Conservation (phyloP, 2,888 invertebrate species). For the Drosophila histrio region DNA sequence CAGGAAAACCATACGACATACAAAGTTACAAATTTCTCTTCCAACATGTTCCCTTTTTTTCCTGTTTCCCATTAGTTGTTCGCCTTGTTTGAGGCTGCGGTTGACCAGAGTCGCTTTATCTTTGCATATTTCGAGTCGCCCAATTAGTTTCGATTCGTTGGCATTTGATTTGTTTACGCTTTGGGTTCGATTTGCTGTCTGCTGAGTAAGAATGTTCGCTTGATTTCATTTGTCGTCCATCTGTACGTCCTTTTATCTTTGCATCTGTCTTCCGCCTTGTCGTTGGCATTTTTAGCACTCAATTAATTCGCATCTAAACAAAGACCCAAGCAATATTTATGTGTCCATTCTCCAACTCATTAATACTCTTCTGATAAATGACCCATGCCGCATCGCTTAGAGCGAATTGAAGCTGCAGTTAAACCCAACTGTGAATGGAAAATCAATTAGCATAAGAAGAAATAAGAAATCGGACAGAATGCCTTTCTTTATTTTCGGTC, state of each 20-base stretch:
- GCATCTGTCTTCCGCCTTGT: conserved; percentile 32
- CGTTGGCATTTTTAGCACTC: conserved; percentile 65
- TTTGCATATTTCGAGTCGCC: conserved; percentile 71
- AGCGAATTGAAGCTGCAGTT: conserved; percentile 18
- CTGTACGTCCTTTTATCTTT: conserved; percentile 35
- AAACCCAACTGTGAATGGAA: conserved; percentile 43
- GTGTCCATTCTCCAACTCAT: conserved; percentile 14
- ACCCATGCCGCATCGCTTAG: conserved; percentile 25
- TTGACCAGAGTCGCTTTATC: conserved; percentile 69
- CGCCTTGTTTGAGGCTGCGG: conserved; percentile 27
- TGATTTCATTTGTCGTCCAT: conserved; percentile 62
- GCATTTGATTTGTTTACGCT: conserved; percentile 54
- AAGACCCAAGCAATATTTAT: conserved; percentile 51
- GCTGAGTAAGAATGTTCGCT: conserved; percentile 59
- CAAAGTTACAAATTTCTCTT: neutral
- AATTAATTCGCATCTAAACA: conserved; percentile 67
- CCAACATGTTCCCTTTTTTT: neutral
- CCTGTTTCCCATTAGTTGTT: neutral
- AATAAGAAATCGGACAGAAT: conserved; percentile 18
- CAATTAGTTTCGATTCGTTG: conserved; percentile 79
- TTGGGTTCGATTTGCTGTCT: conserved; percentile 48
- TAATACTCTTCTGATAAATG: conserved; percentile 56
- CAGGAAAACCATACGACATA: neutral
- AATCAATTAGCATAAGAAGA: conserved; percentile 68
- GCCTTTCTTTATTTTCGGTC: conserved; percentile 15